These are phyloP conservation scores for Mycetomoellerius zeteki DNA, from an alignment of 1,140 invertebrate species.

Conservation along the genomic window DNA sequence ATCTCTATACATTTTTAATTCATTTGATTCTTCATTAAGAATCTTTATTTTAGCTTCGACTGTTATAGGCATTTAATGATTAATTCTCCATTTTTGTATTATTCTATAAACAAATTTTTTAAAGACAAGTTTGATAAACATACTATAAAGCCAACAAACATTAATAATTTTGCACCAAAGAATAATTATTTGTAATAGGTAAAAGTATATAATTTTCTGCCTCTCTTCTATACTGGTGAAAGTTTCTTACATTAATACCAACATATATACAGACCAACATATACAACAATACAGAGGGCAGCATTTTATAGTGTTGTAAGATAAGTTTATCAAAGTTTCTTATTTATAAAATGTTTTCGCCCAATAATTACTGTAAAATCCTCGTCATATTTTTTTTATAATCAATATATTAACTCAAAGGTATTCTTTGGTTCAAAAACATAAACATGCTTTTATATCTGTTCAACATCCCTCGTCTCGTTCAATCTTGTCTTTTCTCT, in stretches of 20 bases:
- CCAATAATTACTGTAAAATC: not conserved
- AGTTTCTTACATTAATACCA: not conserved
- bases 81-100: not conserved
- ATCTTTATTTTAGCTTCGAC: no score
- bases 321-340: constrained; percentile 88
- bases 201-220: not conserved
- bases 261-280: no score
- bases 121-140: not conserved
- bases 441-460: not conserved
- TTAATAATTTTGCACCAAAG: not conserved
- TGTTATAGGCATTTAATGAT: no score
- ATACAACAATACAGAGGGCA: constrained; percentile 1
- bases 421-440: not conserved
- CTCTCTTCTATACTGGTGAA: not conserved
- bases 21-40: no score
- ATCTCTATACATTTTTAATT: not conserved
- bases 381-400: not conserved
- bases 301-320: not conserved
- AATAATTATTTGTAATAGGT: not conserved
- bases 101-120: not conserved
- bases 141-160: not conserved
- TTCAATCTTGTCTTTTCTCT: not conserved
- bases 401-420: not conserved
- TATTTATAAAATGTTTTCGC: not conserved
- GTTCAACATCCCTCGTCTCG: not conserved